Percentiles rank a stretch among this genome's conserved stretches.
Evolutionary conservation across 2,113 vertebrate species (phyloP).

Genomic region (Cyphomyrus discorhynchus): DNA sequence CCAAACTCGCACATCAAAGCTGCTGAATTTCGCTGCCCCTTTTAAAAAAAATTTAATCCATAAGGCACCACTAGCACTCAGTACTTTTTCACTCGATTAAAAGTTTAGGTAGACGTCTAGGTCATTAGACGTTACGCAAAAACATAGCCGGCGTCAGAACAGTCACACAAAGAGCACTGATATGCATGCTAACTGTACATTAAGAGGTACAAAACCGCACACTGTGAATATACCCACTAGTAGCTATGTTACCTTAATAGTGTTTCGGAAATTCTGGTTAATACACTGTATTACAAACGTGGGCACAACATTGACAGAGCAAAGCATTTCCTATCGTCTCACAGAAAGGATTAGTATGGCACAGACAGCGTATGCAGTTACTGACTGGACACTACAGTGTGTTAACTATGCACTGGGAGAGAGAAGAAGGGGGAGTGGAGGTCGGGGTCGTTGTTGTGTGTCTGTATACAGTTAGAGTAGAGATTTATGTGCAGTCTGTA

Average conservation of each 20-base stretch:
- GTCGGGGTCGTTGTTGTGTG: constrained; percentile 59
- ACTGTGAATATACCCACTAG: neutral
- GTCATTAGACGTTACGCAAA: neutral
- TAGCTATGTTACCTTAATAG: neutral
- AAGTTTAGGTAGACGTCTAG: neutral
- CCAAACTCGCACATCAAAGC: neutral
- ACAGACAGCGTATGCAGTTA: neutral
- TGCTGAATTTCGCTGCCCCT: neutral
- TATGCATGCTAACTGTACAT: neutral
- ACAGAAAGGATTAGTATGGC: neutral
- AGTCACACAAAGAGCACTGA: neutral
- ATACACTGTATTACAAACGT: neutral
- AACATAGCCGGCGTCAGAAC: neutral
- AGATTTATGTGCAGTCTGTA: constrained; percentile 70
- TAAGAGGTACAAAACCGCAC: neutral
- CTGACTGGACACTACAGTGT: constrained; percentile 18
- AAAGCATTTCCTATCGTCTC: neutral
- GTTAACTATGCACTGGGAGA: constrained; percentile 1
- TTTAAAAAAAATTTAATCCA: neutral
- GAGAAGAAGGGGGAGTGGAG: constrained; percentile 31
- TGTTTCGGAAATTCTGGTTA: neutral
- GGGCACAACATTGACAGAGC: neutral
- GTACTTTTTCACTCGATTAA: neutral
- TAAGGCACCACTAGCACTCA: neutral
- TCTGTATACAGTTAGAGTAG: constrained; percentile 63